Evolutionary conservation across 2,113 vertebrate genomes (phyloP), one percentile per base, ranked within the genome.

Genomic region (Chauna torquata): DNA sequence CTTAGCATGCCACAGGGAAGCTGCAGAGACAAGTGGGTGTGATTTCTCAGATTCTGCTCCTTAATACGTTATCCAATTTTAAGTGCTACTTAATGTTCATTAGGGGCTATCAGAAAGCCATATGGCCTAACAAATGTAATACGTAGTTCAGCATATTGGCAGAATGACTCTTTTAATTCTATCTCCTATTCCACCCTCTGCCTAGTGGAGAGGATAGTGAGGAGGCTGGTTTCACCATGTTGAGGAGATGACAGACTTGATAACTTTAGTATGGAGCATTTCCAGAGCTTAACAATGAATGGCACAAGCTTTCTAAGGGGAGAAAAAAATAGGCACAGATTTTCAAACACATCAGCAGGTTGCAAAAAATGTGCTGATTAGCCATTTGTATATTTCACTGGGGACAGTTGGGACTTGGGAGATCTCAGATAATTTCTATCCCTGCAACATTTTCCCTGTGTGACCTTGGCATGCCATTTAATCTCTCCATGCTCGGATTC

Each of bases 251-350:
- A 91, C 92, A 91, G 82, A 95, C 90, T 95, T 82, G 91, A 86
- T 96, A 95, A 96, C 89, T 94, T 71, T 80, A 92, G 80, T 20
- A 69, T 94, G 92, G 82, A 94, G 86, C 79, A 25, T 85, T 97
- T 97, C 94, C 93, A 96, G 78, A 92, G 16, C 84, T 86, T 86
- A 95, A 95, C 95, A 89, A 97, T 96, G 93, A 96, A 95, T 79
- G 55, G 84, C 96, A 97, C 58, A 91, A 94, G 83, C 87, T 95
- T 92, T 94, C 79, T 88, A 61, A 88, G 64, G 79, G 68, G 59
- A 92, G 90, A 61, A 92, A 96, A 96, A 96, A 95, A 94, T 92
- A 95, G 84, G 77, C 69, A 96, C 62, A 86, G 75, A 91, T 94
- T 97, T 97, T 95, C 83, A 95, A 92, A 88, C 84, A 76, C 94